Evolutionary conservation across 2,797 vertebrate species (phyloP), one percentile per base, ranked within the genome.

Genomic region (Chlorospingus semifuscus): DNA sequence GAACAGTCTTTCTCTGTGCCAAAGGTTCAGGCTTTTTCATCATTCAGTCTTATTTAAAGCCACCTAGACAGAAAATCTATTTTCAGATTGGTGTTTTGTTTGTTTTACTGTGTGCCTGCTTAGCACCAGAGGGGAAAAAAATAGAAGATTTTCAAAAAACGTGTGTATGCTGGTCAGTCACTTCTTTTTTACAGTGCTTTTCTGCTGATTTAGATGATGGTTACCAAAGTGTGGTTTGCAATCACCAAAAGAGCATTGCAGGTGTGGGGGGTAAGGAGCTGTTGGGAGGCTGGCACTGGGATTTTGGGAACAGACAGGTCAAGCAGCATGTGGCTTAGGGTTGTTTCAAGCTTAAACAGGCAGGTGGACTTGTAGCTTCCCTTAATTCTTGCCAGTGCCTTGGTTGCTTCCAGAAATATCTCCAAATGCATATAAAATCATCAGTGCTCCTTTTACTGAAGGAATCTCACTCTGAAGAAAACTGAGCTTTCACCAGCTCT

Each of bases 81-180:
- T 83, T 76, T 76, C 29, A 65, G 27, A 5, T 50, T 41, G 50
- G 12, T 71, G 10, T 66, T 88, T 81, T 49, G 11, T 66, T 89
- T 61, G 26, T 34, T 72, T 69, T 80, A 5, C 39, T 55, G 4
- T 29, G 4, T 81, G 32, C 26, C 32, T 61, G 19, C 30, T 39
- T 90, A 80, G 70, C 12, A n/a, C 19, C 36, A 61, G 32, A 49
- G 8, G 5, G 13, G 12, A 21, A 13, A 17, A 90, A 81, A 69
- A 39, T 8, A 17, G 52, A 83, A 29, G 34, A 29, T 34, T 56
- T 94, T 71, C 14, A 0, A 3, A 46, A 81, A 76, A n/a, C 0
- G 17, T 0, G 2, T 5, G 0, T 36, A 6, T 26, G 21, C 15
- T 64, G 20, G 16, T 24, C 53, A 36, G 12, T 66, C 29, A 6